Conservation (phyloP, 2,113 vertebrate genomes). For the Ammodytes marinus region DNA sequence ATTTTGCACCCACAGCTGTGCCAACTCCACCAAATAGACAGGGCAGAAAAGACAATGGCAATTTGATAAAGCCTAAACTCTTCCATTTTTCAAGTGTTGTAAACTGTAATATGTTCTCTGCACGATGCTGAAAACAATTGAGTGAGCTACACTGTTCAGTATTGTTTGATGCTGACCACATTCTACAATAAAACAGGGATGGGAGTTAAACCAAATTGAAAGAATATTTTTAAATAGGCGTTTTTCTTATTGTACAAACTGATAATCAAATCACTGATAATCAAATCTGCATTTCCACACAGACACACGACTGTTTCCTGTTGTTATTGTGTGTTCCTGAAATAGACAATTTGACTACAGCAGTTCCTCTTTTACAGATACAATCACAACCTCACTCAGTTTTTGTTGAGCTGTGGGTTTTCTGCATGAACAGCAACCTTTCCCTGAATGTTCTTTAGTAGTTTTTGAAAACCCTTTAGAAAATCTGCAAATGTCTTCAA, state of each 20-base stretch:
- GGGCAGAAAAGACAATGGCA: background rate
- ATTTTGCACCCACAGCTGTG: slow-evolving; percentile 3
- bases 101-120: background rate
- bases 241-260: background rate
- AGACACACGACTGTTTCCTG: background rate
- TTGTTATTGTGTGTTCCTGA: background rate
- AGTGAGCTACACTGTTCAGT: background rate
- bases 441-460: background rate
- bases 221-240: background rate
- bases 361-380: background rate
- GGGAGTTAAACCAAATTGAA: too few relatives aligned
- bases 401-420: background rate
- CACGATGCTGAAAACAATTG: too few relatives aligned
- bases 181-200: too few relatives aligned
- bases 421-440: background rate
- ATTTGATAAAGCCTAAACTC: background rate
- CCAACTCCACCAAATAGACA: background rate
- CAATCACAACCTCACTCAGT: background rate
- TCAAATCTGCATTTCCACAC: background rate
- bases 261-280: too few relatives aligned
- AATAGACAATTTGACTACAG: background rate
- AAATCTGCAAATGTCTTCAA: background rate
- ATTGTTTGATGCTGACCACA: background rate
- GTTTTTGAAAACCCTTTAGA: background rate
- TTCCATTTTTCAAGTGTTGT: background rate